Conservation (phyloP, 2,797 vertebrate species). For the Acrossocheilus fasciatus region DNA sequence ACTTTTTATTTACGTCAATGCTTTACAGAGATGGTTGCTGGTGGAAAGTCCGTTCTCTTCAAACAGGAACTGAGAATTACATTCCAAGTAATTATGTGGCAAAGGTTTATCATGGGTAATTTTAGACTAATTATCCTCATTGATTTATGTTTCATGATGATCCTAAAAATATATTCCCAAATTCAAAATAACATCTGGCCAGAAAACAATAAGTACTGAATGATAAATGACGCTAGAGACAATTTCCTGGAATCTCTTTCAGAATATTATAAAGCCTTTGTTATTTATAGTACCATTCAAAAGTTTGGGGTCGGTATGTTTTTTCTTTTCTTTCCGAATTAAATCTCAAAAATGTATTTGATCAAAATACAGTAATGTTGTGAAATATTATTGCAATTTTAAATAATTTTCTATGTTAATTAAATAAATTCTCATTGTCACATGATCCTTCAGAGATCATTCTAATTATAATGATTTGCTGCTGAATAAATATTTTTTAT, state of each 20-base stretch:
- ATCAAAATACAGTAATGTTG: background rate
- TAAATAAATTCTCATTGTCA: background rate
- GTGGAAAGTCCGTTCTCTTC: slow-evolving; percentile 88
- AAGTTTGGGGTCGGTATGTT: background rate
- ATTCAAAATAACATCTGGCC: background rate
- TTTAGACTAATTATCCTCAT: background rate
- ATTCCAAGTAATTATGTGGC: slow-evolving; percentile 90
- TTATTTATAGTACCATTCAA: background rate
- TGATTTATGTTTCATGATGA: background rate
- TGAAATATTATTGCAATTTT: background rate
- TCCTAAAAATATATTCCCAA: background rate
- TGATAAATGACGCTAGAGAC: background rate
- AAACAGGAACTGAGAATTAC: slow-evolving; percentile 87
- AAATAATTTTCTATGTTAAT: background rate
- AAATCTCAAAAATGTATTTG: background rate
- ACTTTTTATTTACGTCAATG: slow-evolving; percentile 26
- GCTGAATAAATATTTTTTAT: background rate
- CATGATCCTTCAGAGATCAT: background rate
- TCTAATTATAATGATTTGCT: background rate
- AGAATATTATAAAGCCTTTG: background rate
- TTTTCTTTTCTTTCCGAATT: background rate
- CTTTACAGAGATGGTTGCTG: slow-evolving; percentile 86
- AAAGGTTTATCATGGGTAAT: slow-evolving; percentile 93
- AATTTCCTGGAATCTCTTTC: background rate
- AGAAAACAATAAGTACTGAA: background rate